Percentiles rank a stretch among this genome's conserved stretches.
Conservation (phyloP, 2,113 vertebrate genomes). For the Podiceps cristatus region DNA sequence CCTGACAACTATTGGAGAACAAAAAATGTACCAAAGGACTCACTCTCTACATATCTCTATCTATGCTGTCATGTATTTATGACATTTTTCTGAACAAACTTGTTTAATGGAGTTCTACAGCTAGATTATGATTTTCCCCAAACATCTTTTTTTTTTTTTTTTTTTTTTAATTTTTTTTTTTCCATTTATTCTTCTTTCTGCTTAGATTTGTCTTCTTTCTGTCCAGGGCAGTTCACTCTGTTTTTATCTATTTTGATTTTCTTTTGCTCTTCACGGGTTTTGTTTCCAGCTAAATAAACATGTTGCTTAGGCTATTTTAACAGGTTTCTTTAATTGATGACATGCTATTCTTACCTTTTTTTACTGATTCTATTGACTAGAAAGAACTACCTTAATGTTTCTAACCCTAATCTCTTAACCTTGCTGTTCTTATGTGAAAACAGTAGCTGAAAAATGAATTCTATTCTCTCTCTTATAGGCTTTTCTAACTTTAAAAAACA, state of each 20-base stretch:
- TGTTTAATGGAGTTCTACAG: background rate
- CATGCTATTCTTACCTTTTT: background rate
- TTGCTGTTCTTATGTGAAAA: background rate
- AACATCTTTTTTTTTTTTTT: background rate
- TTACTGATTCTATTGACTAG: background rate
- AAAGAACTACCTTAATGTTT: background rate
- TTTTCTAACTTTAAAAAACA: background rate
- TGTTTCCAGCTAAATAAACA: background rate
- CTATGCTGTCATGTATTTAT: background rate
- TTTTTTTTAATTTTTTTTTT: background rate
- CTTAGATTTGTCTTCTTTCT: background rate
- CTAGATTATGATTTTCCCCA: background rate
- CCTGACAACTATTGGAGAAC: background rate
- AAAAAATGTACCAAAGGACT: background rate
- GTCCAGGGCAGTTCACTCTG: background rate
- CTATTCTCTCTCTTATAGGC: background rate
- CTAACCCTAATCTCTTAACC: background rate
- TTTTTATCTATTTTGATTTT: background rate
- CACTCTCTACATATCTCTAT: background rate
- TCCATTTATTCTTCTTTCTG: background rate
- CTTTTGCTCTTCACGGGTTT: background rate
- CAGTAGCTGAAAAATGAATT: background rate
- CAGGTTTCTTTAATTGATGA: background rate
- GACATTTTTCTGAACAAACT: background rate
- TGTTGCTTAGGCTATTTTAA: background rate